Evolutionary conservation across 1,140 invertebrate genomes (phyloP).

Genomic region (Lasioglossum baleicum): DNA sequence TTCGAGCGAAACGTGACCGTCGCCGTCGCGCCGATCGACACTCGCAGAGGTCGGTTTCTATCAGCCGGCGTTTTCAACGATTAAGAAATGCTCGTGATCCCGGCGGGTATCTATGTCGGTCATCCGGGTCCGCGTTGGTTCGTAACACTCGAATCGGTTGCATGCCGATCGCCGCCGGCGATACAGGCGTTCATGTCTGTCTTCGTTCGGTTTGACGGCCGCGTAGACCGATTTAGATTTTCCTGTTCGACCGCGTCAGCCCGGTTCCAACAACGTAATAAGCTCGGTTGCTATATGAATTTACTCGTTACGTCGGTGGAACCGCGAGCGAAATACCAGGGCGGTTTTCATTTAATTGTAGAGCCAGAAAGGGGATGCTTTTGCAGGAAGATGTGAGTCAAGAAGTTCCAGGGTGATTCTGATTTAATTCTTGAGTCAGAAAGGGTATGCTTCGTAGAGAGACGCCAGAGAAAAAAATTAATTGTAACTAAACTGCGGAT

Average conservation of each 20-base stretch:
- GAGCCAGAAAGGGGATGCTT: too few relatives aligned
- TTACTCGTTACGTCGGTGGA: neutral
- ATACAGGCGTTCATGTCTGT: conserved; percentile 7
- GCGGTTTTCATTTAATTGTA: too few relatives aligned
- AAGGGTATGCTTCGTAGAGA: too few relatives aligned
- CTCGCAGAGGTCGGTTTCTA: too few relatives aligned
- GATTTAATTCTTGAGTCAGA: too few relatives aligned
- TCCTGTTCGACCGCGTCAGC: neutral
- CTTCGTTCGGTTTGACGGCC: conserved; percentile 7
- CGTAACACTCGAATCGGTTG: conserved; percentile 19
- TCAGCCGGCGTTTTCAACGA: neutral
- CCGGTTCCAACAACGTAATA: neutral
- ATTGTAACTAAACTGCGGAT: too few relatives aligned
- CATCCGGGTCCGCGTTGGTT: conserved; percentile 6
- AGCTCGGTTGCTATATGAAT: neutral
- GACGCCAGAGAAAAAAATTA: too few relatives aligned
- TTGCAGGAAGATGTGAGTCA: too few relatives aligned
- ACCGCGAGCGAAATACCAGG: too few relatives aligned
- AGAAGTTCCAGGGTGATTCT: too few relatives aligned
- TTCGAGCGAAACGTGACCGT: neutral
- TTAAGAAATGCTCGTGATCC: conserved; percentile 22
- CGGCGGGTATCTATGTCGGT: conserved; percentile 23
- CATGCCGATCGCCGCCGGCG: conserved; percentile 4
- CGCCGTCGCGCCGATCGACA: too few relatives aligned
- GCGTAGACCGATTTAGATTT: neutral